Conservation (phyloP, 2,888 invertebrate species). For the Eristalis intricaria region DNA sequence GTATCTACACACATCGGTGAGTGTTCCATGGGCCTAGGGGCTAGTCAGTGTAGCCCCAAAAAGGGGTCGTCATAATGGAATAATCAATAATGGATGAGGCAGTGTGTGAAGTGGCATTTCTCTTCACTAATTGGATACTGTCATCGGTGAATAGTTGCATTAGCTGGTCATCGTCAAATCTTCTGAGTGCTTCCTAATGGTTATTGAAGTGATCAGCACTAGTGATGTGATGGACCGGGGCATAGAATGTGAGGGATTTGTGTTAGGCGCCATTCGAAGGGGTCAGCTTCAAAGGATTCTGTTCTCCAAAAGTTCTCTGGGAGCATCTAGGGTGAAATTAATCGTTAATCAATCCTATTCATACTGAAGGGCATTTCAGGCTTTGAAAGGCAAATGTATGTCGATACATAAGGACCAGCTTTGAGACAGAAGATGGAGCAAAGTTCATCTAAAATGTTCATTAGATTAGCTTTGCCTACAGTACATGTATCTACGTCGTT, state of each 20-base stretch:
- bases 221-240: background rate
- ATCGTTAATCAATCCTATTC: too few species aligned
- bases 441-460: too few species aligned
- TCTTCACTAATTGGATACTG: background rate
- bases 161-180: background rate
- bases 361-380: too few species aligned
- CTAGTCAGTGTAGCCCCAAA: background rate
- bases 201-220: background rate
- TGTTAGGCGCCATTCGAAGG: background rate
- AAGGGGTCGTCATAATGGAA: background rate
- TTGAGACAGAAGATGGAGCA: too few species aligned
- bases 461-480: too few species aligned
- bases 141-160: background rate
- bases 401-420: too few species aligned
- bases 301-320: too few species aligned
- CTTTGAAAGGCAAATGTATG: too few species aligned
- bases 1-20: background rate
- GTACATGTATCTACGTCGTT: too few species aligned
- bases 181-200: background rate
- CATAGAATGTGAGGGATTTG: background rate
- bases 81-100: background rate
- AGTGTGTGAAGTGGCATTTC: background rate
- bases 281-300: too few species aligned
- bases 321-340: too few species aligned
- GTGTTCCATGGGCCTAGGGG: background rate